phyloP scores from a whole-genome alignment of 2,113 vertebrate species.

The Dipodomys ordii region DNA sequence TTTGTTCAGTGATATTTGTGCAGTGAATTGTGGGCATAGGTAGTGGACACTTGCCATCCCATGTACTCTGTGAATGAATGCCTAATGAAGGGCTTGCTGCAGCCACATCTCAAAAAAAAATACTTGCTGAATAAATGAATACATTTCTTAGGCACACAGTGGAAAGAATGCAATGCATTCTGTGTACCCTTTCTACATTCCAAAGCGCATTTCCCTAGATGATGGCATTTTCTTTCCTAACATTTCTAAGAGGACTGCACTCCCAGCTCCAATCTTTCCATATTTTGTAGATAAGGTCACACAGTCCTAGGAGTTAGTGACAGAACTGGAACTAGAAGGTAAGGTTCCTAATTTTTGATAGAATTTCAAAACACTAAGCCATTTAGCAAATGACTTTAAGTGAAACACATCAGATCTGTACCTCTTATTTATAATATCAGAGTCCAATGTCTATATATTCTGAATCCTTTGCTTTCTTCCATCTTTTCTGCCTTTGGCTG shows the following conservation, averaged over 20 bases:
- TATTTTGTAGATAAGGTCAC: not conserved
- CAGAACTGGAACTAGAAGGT: not conserved
- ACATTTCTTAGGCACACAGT: slow-evolving; percentile 51
- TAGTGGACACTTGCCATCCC: not conserved
- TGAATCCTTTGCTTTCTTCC: not conserved
- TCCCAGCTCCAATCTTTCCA: rapidly evolving
- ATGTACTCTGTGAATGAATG: slow-evolving; percentile 4
- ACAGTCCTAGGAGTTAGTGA: not conserved
- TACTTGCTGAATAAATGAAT: slow-evolving; percentile 75
- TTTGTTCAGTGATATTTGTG: not conserved
- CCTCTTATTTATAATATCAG: not conserved
- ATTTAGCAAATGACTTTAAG: not conserved
- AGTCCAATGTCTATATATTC: not conserved
- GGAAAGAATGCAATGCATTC: slow-evolving; percentile 64
- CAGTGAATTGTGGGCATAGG: not conserved
- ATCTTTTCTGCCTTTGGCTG: not conserved
- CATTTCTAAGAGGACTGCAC: not conserved
- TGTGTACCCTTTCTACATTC: slow-evolving; percentile 29
- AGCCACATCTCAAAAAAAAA: slow-evolving; percentile 60
- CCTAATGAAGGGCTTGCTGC: slow-evolving; percentile 18
- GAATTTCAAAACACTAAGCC: not conserved
- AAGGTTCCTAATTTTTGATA: not conserved
- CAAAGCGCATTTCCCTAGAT: slow-evolving; percentile 46
- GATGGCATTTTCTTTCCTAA: slow-evolving; percentile 17
- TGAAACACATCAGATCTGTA: not conserved